These are phyloP conservation scores for Perca fluviatilis DNA, from an alignment of 2,113 vertebrate genomes.

Conservation along the genomic window DNA sequence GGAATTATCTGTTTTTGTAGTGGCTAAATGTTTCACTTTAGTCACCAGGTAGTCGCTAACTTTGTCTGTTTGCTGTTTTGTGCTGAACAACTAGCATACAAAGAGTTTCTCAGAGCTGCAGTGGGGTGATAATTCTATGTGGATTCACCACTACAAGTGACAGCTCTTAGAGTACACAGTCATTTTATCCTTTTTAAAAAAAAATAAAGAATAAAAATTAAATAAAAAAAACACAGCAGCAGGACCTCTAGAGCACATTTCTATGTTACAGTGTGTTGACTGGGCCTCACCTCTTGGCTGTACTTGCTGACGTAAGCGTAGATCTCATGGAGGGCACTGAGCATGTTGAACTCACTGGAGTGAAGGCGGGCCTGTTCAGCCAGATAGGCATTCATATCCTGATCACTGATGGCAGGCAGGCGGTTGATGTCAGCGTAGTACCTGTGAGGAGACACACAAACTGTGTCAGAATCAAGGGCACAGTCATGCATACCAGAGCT, in stretches of 20 bases:
- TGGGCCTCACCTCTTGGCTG: constrained; percentile 90
- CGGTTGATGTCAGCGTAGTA: constrained; percentile 97
- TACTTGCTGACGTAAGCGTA: constrained; percentile 97
- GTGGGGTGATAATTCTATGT: too few species aligned
- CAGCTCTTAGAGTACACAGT: background rate
- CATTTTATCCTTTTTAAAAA: background rate
- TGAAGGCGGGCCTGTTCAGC: constrained; percentile 97
- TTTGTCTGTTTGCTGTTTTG: too few species aligned
- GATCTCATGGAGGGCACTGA: constrained; percentile 95
- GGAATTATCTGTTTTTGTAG: too few species aligned
- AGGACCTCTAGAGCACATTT: background rate
- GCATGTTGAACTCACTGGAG: constrained; percentile 92
- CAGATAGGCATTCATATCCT: constrained; percentile 98
- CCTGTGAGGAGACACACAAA: constrained; percentile 77
- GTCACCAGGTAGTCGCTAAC: too few species aligned
- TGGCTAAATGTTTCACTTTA: too few species aligned
- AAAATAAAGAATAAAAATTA: too few species aligned
- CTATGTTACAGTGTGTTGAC: background rate
- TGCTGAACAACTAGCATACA: too few species aligned
- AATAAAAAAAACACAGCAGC: background rate
- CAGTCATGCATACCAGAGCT: constrained; percentile 42
- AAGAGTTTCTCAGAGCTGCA: too few species aligned
- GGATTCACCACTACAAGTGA: background rate
- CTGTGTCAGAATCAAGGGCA: constrained; percentile 34
- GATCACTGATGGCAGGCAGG: constrained; percentile 96